Evolutionary conservation across 2,113 vertebrate species (phyloP), one percentile per base, ranked within the genome.

Genomic region (Hyla sarda): DNA sequence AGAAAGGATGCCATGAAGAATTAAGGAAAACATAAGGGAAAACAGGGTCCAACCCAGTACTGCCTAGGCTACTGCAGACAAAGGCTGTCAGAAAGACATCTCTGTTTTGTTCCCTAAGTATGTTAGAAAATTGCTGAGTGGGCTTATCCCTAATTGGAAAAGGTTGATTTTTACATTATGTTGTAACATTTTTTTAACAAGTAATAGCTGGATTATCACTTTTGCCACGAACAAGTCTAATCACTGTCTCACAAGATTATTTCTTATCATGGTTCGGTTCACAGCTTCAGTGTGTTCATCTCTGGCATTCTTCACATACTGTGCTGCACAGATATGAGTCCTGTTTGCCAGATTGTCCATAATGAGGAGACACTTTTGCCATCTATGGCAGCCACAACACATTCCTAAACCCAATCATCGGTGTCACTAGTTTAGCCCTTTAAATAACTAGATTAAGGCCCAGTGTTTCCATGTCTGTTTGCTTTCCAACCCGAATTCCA

Each of bases 221-320:
- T 19, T 19, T 69, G 30, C 12, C 2, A 6, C 17, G 17, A 69
- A 21, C 16, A 37, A 19, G 32, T 17, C 17, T 67, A 16, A 30
- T 37, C 65, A 5, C 65, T 14, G 16, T 17, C 28, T 34, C 30
- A 21, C 5, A 21, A 21, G 28, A 32, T 67, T 67, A 67, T 69
- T 37, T 69, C 65, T 34, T 69, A 34, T 69, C 65, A 21, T 37
- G 65, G 65, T 34, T 34, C 17, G 65, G 65, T 34, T 34, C 17
- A 34, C 30, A 69, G 65, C 25, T 28, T 67, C 62, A 32, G 6
- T 16, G 62, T 67, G 28, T 7, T 69, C 65, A 28, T 69, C 65
- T 69, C 32, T 21, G 32, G 32, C 65, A 69, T 69, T 69, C 65
- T 69, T 69, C 65, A 69, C 65, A 69, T 69, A 69, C 65, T 69